A percentile compares a stretch with the other conserved stretches of the same genome.
Evolutionary conservation across 2,113 vertebrate species (phyloP).

Genomic region (Ranitomeya variabilis): DNA sequence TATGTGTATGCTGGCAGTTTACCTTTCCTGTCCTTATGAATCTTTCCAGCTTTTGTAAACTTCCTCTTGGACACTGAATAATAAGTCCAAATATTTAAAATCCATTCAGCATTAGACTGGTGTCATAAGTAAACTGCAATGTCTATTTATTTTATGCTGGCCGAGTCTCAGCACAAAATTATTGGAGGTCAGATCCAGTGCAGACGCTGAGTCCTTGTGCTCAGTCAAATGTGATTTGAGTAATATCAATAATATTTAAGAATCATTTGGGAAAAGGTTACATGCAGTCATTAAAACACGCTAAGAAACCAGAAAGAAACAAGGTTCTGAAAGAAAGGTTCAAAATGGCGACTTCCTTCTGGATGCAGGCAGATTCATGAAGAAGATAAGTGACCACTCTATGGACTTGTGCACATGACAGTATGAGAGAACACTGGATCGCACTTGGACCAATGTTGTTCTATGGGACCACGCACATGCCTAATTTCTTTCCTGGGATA

Average conservation of each 20-base stretch:
- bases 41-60: slow-evolving; percentile 43
- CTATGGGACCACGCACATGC: no score
- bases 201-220: neutral
- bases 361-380: no score
- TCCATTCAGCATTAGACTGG: slow-evolving; percentile 39
- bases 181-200: slow-evolving; percentile 25
- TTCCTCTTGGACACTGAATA: slow-evolving; percentile 48
- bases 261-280: neutral
- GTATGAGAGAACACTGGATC: no score
- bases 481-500: no score
- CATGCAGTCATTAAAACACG: neutral
- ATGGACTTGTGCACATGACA: no score
- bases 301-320: neutral
- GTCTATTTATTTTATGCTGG: slow-evolving; percentile 43
- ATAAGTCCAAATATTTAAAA: slow-evolving; percentile 55
- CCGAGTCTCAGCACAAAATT: slow-evolving; percentile 19
- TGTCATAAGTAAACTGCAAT: slow-evolving; percentile 37
- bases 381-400: no score
- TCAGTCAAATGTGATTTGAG: neutral
- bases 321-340: neutral
- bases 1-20: slow-evolving; percentile 48
- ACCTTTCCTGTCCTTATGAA: slow-evolving; percentile 46
- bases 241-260: slow-evolving; percentile 5
- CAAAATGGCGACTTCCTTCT: no score
- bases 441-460: no score